Percentiles rank a stretch among this genome's conserved stretches.
Evolutionary conservation across 2,797 vertebrate species (phyloP).

Genomic region (Xenops minutus): DNA sequence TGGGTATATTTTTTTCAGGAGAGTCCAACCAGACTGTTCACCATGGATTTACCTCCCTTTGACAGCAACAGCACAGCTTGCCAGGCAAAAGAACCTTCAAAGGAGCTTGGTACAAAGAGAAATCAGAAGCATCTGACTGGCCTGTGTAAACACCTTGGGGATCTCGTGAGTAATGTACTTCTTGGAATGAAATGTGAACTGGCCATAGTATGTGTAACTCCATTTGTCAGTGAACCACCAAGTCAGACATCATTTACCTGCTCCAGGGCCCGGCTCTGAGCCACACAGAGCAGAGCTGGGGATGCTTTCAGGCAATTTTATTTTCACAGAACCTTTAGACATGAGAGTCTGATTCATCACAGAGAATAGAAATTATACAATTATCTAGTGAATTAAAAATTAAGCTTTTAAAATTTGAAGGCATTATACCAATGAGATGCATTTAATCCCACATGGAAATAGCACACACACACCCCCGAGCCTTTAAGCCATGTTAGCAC

Average conservation of each 20-base stretch:
- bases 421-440: background rate
- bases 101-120: background rate
- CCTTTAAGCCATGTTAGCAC: background rate
- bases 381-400: constrained; percentile 3
- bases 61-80: background rate
- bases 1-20: background rate
- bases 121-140: background rate
- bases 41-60: background rate
- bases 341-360: background rate
- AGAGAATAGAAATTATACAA: background rate
- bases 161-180: background rate
- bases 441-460: background rate
- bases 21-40: background rate
- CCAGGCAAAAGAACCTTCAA: background rate
- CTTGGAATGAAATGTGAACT: background rate
- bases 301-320: background rate
- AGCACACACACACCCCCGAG: background rate
- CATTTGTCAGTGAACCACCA: background rate
- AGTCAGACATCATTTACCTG: background rate
- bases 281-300: background rate
- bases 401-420: background rate
- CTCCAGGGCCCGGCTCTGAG: background rate
- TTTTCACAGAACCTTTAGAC: background rate
- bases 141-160: background rate
- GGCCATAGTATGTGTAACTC: background rate